These are phyloP conservation scores for Phrynocephalus forsythii DNA, from an alignment of 2,797 vertebrate genomes.

Conservation along the genomic window DNA sequence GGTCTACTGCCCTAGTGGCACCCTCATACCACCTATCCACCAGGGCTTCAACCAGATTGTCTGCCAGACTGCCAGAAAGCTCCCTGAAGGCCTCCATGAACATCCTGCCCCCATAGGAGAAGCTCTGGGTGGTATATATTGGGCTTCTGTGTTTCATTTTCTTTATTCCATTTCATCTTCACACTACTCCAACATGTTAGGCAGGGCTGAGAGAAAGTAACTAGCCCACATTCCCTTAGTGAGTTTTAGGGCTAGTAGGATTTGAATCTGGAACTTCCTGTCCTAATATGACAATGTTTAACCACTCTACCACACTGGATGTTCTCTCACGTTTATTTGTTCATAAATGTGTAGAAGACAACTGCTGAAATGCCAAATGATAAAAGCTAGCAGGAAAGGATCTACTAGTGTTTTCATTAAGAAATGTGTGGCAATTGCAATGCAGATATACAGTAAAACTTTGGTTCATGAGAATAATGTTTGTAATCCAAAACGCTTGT, in stretches of 20 bases:
- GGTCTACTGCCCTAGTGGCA: no score
- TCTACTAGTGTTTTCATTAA: neutral
- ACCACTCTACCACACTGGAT: neutral
- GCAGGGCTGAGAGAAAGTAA: neutral
- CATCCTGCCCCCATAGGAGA: no score
- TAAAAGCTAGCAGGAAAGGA: neutral
- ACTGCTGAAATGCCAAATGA: neutral
- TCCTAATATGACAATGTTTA: neutral
- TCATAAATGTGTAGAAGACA: neutral
- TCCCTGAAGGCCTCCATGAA: no score
- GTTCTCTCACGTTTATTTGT: neutral
- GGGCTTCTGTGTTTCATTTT: neutral
- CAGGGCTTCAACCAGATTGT: no score
- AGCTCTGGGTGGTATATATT: no score
- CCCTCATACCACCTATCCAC: no score
- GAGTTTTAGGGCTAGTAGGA: neutral
- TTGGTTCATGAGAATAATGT: no score
- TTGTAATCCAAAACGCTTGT: no score
- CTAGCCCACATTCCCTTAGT: neutral
- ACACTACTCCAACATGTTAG: neutral
- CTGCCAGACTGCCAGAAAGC: no score
- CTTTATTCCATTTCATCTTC: neutral
- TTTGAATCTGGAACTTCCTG: neutral
- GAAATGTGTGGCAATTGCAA: neutral
- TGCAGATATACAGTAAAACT: neutral